A percentile compares a stretch with the other conserved stretches of the same genome.
These are phyloP conservation scores for Pardosa pseudoannulata DNA, from an alignment of 2,888 invertebrate genomes.

Conservation along the genomic window DNA sequence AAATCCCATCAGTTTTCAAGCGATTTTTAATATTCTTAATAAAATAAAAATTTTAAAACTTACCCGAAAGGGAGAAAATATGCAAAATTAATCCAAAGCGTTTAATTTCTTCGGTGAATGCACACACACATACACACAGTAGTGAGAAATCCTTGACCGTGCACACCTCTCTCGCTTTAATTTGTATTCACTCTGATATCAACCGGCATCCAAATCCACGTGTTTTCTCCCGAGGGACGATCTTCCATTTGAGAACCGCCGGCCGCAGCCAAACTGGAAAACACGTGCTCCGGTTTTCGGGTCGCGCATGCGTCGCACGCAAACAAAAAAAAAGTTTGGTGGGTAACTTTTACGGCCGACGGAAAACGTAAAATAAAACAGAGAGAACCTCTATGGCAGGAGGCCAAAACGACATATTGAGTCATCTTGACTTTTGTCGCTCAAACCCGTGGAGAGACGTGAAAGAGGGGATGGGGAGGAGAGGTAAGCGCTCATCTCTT, in stretches of 20 bases:
- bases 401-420: constrained; percentile 1
- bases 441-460: no score
- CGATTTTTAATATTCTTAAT: no score
- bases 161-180: neutral
- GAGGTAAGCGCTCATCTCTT: no score
- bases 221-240: neutral
- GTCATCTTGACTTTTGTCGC: neutral
- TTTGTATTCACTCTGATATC: neutral
- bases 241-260: neutral
- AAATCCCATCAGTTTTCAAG: no score
- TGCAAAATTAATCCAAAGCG: no score
- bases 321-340: neutral
- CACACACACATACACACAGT: no score
- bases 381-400: neutral
- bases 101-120: no score
- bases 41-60: no score
- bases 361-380: constrained; percentile 3
- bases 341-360: neutral
- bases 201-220: neutral
- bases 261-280: neutral
- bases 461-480: no score
- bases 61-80: no score
- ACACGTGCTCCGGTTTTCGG: neutral
- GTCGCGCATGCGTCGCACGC: neutral
- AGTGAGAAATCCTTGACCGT: no score